A percentile compares a stretch with the other conserved stretches of the same genome.
Conservation (phyloP, 2,797 vertebrate genomes). For the Scolopax rusticola region DNA sequence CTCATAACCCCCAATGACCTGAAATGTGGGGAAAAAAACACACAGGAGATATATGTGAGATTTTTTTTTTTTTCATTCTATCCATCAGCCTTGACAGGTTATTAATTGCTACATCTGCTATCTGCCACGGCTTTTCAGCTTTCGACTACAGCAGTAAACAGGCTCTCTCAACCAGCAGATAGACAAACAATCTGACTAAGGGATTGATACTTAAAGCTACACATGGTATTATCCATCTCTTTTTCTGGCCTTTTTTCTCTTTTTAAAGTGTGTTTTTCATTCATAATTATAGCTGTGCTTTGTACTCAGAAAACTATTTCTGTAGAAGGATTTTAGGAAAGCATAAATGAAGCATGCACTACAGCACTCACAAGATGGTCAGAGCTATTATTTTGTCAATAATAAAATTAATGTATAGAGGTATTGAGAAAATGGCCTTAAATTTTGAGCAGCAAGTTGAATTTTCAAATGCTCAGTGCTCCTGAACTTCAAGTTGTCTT, state of each 20-base stretch:
- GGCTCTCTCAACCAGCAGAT: not conserved
- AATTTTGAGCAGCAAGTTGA: not conserved
- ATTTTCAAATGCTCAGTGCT: not conserved
- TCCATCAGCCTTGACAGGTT: conserved; percentile 76
- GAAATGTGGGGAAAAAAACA: not conserved
- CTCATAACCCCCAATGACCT: conserved; percentile 57
- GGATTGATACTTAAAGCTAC: not conserved
- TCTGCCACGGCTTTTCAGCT: conserved; percentile 58
- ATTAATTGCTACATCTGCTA: conserved; percentile 82
- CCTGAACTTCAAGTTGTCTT: not conserved
- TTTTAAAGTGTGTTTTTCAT: not conserved
- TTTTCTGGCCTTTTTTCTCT: not conserved
- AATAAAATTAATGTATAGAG: not conserved
- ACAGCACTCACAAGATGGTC: not conserved
- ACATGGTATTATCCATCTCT: not conserved
- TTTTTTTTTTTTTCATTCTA: conserved; percentile 38
- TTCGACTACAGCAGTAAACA: conserved; percentile 38
- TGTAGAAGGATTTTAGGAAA: not conserved
- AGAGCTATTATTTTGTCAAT: not conserved
- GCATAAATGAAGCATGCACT: not conserved
- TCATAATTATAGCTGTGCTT: not conserved
- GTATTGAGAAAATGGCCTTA: not conserved
- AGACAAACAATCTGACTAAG: conserved; percentile 15
- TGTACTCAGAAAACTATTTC: not conserved
- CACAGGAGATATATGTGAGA: not conserved